Evolutionary conservation across 2,888 invertebrate genomes (phyloP), one percentile per base, ranked within the genome.

Genomic region (Apantesis nais): DNA sequence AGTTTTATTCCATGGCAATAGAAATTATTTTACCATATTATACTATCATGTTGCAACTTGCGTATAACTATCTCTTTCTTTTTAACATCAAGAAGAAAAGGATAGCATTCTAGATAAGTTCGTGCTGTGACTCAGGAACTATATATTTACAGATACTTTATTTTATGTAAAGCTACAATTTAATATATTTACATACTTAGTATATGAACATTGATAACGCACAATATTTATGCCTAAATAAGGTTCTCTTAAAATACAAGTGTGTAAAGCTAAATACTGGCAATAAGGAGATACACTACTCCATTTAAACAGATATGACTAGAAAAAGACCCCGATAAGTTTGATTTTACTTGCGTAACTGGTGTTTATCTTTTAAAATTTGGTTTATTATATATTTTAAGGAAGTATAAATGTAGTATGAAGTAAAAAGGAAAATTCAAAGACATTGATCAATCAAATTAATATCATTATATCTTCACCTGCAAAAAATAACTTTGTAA

Each of bases 101-200:
- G 52, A 37, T 37, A 25, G 52, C 25, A 52, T 37, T 34, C 37
- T 25, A n/a, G 3, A 37, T 66, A 29, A 63, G 62, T 41, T 66
- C 25, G 61, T 16, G 48, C 48, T 14, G 31, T 39, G 52, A 62
- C 29, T 41, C 66, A 66, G 37, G 58, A 29, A 14, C 3, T n/a
- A 63, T 71, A 48, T 73, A 76, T 72, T 74, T 68, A 74, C 78
- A 79, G 72, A 72, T 79, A 75, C 70, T 70, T 66, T 37, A 55
- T 9, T 8, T 74, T 78, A 76, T 39, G 72, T 80, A 78, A 80
- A 80, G 78, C 80, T 80, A 80, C 72, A 71, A 61, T 66, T 29
- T 11, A 3, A n/a, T 25, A 14, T 29, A 14, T 14, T 55, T 25
- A 29, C 55, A 14, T 29, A 55, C 14, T 14, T 52, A 25, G n/a